A percentile compares a stretch with the other conserved stretches of the same genome.
Evolutionary conservation across 2,888 invertebrate species (phyloP).

Genomic region (Syritta pipiens): DNA sequence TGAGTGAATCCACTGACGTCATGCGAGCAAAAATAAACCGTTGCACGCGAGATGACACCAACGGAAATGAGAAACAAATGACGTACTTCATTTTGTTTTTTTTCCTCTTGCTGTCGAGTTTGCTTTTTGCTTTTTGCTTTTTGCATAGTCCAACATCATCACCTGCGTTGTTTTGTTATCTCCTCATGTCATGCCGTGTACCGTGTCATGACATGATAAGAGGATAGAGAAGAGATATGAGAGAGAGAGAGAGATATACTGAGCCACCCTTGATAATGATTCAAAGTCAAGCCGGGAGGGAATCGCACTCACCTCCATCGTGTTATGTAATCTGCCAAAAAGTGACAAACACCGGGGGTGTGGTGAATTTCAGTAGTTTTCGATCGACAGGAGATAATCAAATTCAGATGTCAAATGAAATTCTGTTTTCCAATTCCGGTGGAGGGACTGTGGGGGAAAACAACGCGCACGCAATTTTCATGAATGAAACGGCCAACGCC

Average conservation of each 20-base stretch:
- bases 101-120: no score
- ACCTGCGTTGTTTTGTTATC: background rate
- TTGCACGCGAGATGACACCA: conserved; percentile 30
- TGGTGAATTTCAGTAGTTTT: background rate
- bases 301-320: background rate
- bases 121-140: no score
- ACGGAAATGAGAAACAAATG: conserved; percentile 31
- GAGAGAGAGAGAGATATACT: background rate
- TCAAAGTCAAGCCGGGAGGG: background rate
- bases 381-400: background rate
- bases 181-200: no score
- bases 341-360: no score
- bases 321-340: conserved; percentile 8
- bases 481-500: conserved; percentile 45
- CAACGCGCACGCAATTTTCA: background rate
- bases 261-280: conserved; percentile 11
- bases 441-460: no score
- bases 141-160: no score
- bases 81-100: no score
- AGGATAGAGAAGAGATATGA: background rate
- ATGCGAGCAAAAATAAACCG: conserved; percentile 27
- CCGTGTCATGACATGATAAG: background rate
- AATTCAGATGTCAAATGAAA: background rate
- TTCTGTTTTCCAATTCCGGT: no score
- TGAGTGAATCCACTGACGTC: conserved; percentile 20